Evolutionary conservation across 2,113 vertebrate species (phyloP), one percentile per base, ranked within the genome.

Genomic region (Pelusios castaneus): DNA sequence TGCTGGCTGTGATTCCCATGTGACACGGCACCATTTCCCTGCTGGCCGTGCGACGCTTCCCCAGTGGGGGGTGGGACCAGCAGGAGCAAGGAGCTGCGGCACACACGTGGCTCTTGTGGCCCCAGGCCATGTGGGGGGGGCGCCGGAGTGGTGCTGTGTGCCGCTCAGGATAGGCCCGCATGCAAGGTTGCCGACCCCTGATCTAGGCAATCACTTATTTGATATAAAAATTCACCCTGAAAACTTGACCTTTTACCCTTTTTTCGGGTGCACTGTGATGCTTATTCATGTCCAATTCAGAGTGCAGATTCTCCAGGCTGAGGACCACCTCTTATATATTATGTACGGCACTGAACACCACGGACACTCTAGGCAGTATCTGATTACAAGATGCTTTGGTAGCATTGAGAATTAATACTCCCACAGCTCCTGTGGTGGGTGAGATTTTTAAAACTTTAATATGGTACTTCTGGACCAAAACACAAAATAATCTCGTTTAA

Each of bases 401-500:
- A 38, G 27, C 51, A 47, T 17, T 60, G 14, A 34, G n/a, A 22
- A 90, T 43, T 41, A 49, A 60, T 58, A 82, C 25, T 77, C 25
- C 29, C n/a, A 38, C 63, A 70, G n/a, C 16, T 38, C n/a, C 16
- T 5, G 63, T 38, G 31, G 16, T 14, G 63, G n/a, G 14, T 76
- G 10, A 43, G 21, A 31, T 29, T 5, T 63, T 73, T 67, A 52
- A 54, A 73, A 43, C 43, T 87, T 45, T 89, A 77, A 84, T 55
- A 87, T 55, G 34, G 67, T 58, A 55, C 58, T 85, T 84, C 1
- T 75, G 89, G 96, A 92, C 47, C 67, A 90, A 87, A 84, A 92
- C 87, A 91, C 52, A 84, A 93, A 91, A 79, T 84, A 95, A 91
- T 91, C 52, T 95, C 83, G 25, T 78, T 52, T 87, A 96, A 95